Conservation (phyloP, 2,797 vertebrate genomes). For the Champsocephalus gunnari region DNA sequence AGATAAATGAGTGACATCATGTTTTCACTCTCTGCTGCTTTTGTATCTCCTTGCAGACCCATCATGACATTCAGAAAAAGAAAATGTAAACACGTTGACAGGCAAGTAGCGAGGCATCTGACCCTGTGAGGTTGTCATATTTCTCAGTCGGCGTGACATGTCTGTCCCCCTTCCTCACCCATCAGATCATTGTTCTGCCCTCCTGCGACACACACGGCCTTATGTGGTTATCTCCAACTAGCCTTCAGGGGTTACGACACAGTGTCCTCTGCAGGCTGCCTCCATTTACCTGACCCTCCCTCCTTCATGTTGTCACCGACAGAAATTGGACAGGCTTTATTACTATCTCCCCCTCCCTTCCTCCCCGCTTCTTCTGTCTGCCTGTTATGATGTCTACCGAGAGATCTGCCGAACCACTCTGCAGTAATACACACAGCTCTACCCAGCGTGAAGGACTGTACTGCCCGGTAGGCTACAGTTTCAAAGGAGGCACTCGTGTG, state of each 20-base stretch:
- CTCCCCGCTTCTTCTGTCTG: not conserved
- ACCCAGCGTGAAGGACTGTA: slow-evolving; percentile 57
- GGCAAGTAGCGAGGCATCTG: slow-evolving; percentile 29
- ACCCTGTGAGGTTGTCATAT: slow-evolving; percentile 51
- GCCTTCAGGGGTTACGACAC: slow-evolving; percentile 41
- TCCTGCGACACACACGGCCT: slow-evolving; percentile 32
- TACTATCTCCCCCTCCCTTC: slow-evolving; percentile 34
- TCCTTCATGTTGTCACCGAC: slow-evolving; percentile 63
- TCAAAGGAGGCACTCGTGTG: slow-evolving; percentile 65
- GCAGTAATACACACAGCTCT: slow-evolving; percentile 60
- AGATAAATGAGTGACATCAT: slow-evolving; percentile 19
- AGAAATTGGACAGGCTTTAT: slow-evolving; percentile 67
- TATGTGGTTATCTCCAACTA: slow-evolving; percentile 50
- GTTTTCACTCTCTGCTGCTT: not conserved
- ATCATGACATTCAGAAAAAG: slow-evolving; percentile 13
- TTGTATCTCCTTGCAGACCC: not conserved
- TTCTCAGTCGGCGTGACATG: slow-evolving; percentile 65
- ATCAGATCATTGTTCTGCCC: slow-evolving; percentile 50
- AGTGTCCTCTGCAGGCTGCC: slow-evolving; percentile 50
- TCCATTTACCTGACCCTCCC: slow-evolving; percentile 58
- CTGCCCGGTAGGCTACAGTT: slow-evolving; percentile 62
- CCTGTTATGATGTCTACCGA: slow-evolving; percentile 47
- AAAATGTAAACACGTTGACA: slow-evolving; percentile 26
- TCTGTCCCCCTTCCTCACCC: slow-evolving; percentile 45
- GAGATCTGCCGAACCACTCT: slow-evolving; percentile 65